Evolutionary conservation across 2,888 invertebrate species (phyloP).

Genomic region (Timandra comae): DNA sequence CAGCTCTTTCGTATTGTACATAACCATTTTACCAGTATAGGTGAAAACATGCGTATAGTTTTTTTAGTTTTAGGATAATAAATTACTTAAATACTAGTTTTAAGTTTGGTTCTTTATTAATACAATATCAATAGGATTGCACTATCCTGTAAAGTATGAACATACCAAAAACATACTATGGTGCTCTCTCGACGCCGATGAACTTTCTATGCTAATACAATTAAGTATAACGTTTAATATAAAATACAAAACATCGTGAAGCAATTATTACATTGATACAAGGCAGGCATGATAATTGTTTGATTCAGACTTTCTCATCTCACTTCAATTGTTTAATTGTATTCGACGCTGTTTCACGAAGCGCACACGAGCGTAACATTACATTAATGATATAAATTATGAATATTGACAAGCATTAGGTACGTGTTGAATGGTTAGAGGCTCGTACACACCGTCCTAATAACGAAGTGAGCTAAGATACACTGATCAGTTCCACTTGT

Average conservation of each 20-base stretch:
- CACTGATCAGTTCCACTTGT: conserved; percentile 22
- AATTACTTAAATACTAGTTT: conserved; percentile 77
- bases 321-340: conserved; percentile 41
- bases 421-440: conserved; percentile 8
- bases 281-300: conserved; percentile 59
- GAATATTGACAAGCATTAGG: conserved; percentile 3
- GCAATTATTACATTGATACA: conserved; percentile 66
- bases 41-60: conserved; percentile 78
- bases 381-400: conserved; percentile 3
- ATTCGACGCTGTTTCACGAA: conserved; percentile 20
- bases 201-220: conserved; percentile 71
- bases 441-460: conserved; percentile 21
- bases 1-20: conserved; percentile 76
- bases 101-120: conserved; percentile 78
- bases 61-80: conserved; percentile 76
- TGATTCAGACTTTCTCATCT: conserved; percentile 50
- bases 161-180: conserved; percentile 69
- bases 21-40: conserved; percentile 77
- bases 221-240: conserved; percentile 56
- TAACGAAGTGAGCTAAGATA: conserved; percentile 46
- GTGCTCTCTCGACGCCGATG: conserved; percentile 71
- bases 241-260: conserved; percentile 60
- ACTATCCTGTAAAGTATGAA: conserved; percentile 72
- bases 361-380: conserved; percentile 13
- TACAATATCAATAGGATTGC: conserved; percentile 76